Evolutionary conservation across 2,888 invertebrate genomes (phyloP).

Genomic region (Prenolepis imparis): DNA sequence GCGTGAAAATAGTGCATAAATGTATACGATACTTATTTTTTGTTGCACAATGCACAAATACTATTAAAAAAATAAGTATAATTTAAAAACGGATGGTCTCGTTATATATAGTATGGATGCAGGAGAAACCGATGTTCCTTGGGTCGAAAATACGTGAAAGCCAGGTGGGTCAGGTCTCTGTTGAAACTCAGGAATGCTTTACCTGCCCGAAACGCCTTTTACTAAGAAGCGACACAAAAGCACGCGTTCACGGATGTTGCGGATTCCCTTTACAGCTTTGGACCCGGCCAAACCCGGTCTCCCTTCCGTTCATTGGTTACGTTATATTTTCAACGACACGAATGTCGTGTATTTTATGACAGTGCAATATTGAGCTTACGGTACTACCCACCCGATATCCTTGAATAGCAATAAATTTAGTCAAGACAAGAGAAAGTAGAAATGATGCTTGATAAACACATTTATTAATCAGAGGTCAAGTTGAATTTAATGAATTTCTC

Average conservation of each 20-base stretch:
- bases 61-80: neutral
- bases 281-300: neutral
- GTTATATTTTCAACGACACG: conserved; percentile 48
- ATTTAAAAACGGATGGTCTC: neutral
- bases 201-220: conserved; percentile 77
- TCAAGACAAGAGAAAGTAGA: conserved; percentile 6
- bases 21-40: neutral
- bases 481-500: neutral
- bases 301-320: conserved; percentile 3
- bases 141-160: conserved; percentile 68
- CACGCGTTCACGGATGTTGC: conserved; percentile 45
- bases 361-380: neutral
- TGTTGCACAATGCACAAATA: neutral
- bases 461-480: neutral
- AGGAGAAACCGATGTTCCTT: conserved; percentile 60
- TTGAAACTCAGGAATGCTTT: conserved; percentile 74
- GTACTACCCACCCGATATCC: neutral
- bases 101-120: conserved; percentile 12
- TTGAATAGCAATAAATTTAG: conserved; percentile 63
- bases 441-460: conserved; percentile 28
- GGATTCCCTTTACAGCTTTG: conserved; percentile 62
- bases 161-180: conserved; percentile 81
- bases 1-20: neutral
- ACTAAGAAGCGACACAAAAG: conserved; percentile 60
- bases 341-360: conserved; percentile 15